Base-by-base conservation (phyloP, 2,797 vertebrate genomes). In the Peromyscus melanophrys region DNA sequence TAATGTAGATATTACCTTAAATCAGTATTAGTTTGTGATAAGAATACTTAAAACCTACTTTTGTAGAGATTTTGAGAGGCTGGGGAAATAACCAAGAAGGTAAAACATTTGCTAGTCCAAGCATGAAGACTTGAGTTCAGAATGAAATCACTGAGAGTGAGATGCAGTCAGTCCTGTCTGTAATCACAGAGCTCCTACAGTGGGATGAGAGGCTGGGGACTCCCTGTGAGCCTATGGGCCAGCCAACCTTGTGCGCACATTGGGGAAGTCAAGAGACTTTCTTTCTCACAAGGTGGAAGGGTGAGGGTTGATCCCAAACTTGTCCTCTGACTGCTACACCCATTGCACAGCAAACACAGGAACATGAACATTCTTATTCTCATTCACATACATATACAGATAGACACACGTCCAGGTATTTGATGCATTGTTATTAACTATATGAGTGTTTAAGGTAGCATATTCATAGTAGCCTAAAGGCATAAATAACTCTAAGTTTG, bases 401-500 rank as follows among this genome's bases (percentile, higher is more conserved):
- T 55, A 34, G 17, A 78, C 29, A 52, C 8, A 27, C 4, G 23
- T 80, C 49, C 77, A 55, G 77, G 49, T 23, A 80, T n/a, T n/a
- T 55, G n/a, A 46, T 87, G 43, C 21, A 69, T 29, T 46, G 13
- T 69, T 80, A 87, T 23, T 65, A 65, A 84, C 49, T 57, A 46
- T 57, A 29, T 40, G 65, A 73, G 61, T 52, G 6, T 55, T 95
- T 52, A 85, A n/a, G 92, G 49, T 4, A 55, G 25, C 55, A 92
- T 86, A 77, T 82, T 86, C 4, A 43, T 76, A 52, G 90, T 73
- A 88, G 12, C 34, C 27, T 13, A 21, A 93, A 91, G 40, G 75
- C 63, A 16, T 43, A 96, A 92, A 82, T 16, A 78, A 88, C 12
- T 34, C 49, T 75, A 77, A 55, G 65, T 59, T 88, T 97, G 69